Base-by-base conservation (phyloP, 2,797 vertebrate genomes). In the Artibeus lituratus region DNA sequence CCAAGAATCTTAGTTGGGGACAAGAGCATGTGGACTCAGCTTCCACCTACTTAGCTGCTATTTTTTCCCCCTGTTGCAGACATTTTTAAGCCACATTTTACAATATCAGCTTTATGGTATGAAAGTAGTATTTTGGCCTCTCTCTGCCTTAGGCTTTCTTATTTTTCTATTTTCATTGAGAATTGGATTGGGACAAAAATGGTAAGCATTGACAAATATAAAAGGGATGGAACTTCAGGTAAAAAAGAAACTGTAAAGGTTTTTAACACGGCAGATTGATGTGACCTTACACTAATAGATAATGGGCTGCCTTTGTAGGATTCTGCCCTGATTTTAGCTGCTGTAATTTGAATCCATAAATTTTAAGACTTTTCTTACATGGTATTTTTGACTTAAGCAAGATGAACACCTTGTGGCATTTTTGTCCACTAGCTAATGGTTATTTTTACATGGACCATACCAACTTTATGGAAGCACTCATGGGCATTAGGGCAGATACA, bases 311-410 rank as follows among this genome's bases (percentile, higher is more conserved):
- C 55, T 94, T 83, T 47, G 22, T 72, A 42, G 32, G 32, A 35
- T 85, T 74, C 22, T 81, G 4, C 10, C 35, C n/a, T 47, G 3
- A 35, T 83, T 90, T 91, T 94, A 76, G 35, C 37, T 90, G 42
- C 18, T 84, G 14, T 44, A 47, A 35, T 37, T 80, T 22, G 26
- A 87, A 59, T 59, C 18, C 11, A 73, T 21, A 47, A 1, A 32
- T 53, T 96, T 90, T 39, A 73, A 87, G 35, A 39, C 19, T 37
- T 69, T 37, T 69, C 95, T 95, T 35, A 57, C 18, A 3, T 80
- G 47, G 22, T 77, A 29, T 84, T 95, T 95, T 91, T 84, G 44
- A 84, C 18, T 91, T 92, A 10, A 88, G 35, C 47, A 91, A 88
- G 88, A 47, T 67, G 44, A 70, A 67, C 24, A 55, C 7, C 8